Conservation (phyloP, 1,140 invertebrate genomes). For the Hycleus phaleratus region DNA sequence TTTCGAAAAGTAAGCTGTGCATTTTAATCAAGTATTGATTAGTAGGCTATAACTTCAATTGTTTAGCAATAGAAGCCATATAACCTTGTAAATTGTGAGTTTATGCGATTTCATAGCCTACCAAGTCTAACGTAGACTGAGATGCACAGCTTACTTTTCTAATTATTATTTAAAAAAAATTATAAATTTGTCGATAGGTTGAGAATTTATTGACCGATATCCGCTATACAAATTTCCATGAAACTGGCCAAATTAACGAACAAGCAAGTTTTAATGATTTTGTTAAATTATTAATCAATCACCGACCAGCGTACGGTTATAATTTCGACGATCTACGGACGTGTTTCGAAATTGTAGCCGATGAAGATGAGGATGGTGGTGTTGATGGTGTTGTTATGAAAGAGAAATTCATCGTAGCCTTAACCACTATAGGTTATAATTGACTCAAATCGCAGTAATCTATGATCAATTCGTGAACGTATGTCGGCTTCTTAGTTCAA, state of each 20-base stretch:
- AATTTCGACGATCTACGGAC: constrained; percentile 32
- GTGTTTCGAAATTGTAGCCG: constrained; percentile 20
- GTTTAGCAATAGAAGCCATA: too few species aligned
- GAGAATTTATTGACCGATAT: constrained; percentile 61
- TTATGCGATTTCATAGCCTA: too few species aligned
- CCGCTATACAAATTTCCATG: constrained; percentile 50
- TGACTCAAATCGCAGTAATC: too few species aligned
- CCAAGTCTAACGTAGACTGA: too few species aligned
- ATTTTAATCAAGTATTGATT: too few species aligned
- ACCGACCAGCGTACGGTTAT: constrained; percentile 53
- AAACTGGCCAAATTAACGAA: constrained; percentile 44
- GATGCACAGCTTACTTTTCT: too few species aligned
- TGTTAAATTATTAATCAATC: constrained; percentile 64
- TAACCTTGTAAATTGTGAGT: too few species aligned
- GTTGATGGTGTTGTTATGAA: constrained; percentile 14
- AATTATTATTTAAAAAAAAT: too few species aligned
- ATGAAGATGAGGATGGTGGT: constrained; percentile 14
- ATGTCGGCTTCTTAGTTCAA: too few species aligned
- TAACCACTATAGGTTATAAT: constrained; percentile 16
- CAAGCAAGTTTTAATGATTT: constrained; percentile 62
- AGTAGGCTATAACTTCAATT: too few species aligned
- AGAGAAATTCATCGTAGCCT: constrained; percentile 23
- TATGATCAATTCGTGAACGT: too few species aligned
- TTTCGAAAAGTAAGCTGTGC: too few species aligned
- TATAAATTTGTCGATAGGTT: constrained; percentile 42